A percentile compares a stretch with the other conserved stretches of the same genome.
phyloP scores from a whole-genome alignment of 2,797 vertebrate species.

The Hybognathus amarus region DNA sequence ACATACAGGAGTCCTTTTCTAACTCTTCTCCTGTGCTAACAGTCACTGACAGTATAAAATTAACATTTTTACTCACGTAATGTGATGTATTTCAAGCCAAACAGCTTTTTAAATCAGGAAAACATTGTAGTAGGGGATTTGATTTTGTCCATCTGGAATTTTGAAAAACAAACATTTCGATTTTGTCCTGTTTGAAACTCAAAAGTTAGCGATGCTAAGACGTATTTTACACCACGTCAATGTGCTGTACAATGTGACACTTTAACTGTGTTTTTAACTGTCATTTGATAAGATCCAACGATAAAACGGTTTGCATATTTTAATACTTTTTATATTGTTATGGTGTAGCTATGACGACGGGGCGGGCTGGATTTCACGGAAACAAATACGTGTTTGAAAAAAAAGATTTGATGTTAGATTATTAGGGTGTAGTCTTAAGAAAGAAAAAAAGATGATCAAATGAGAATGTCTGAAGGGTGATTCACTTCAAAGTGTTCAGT shows the following conservation, averaged over 20 bases:
- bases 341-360: slow-evolving; percentile 61
- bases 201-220: background rate
- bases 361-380: slow-evolving; percentile 59
- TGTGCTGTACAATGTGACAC: slow-evolving; percentile 59
- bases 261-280: slow-evolving; percentile 61
- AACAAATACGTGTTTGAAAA: background rate
- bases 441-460: slow-evolving; percentile 57
- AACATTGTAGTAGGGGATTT: background rate
- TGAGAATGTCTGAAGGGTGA: slow-evolving; percentile 68
- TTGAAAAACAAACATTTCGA: background rate
- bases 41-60: background rate
- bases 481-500: slow-evolving; percentile 43
- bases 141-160: background rate
- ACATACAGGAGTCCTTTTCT: background rate
- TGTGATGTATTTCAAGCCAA: background rate
- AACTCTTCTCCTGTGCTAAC: background rate
- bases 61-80: slow-evolving; percentile 4
- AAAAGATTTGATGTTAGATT: slow-evolving; percentile 43
- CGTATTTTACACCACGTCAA: slow-evolving; percentile 1
- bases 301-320: slow-evolving; percentile 62
- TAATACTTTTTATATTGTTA: slow-evolving; percentile 71
- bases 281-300: slow-evolving; percentile 62
- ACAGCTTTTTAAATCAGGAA: background rate
- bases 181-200: background rate
- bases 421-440: slow-evolving; percentile 65